Base-by-base conservation (phyloP, 2,888 invertebrate species). In the Horisme vitalbata region DNA sequence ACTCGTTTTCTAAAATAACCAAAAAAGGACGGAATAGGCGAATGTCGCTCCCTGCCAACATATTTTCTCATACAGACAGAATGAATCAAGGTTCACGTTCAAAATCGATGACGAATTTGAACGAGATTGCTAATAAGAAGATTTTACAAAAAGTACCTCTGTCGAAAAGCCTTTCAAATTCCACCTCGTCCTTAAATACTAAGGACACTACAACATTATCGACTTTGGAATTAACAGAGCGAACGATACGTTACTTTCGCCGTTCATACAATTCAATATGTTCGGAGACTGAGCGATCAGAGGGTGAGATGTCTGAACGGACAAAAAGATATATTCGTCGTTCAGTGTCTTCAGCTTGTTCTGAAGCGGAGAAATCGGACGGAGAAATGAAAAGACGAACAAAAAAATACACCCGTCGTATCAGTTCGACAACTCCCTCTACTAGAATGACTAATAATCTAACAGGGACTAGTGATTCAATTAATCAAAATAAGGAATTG, bases 21-120 rank as follows among this genome's bases (percentile, higher is more conserved):
- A 27, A 33, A 26, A 26, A 27, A 31, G 14, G 8, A 9, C 9
- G 13, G 13, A 24, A 8, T n/a, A 26, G 38, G n/a, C 28, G 31
- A 11, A 38, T 11, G 11, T 38, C 38, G 10, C 31, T 38, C 10
- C 38, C 38, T 15, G 23, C 38, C 12, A 38, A 27, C 7, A 33
- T 33, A 0, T 33, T 27, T 27, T 20, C 13, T 10, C n/a, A 33
- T 1, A 9, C 9, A 33, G 18, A 20, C 3, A 41, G 10, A 26
- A 10, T 5, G 2, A 26, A 27, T 20, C 9, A 9, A 8, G 10
- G 20, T 3, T 5, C 8, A 9, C 33, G 27, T 13, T 41, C 41
- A 20, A 18, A 33, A 10, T 41, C 41, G 3, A 4, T 41, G 1
- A 18, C 5, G 0, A 33, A 27, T 18, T 3, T 31, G 1, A 23